A percentile compares a stretch with the other conserved stretches of the same genome.
Evolutionary conservation across 1,140 invertebrate species (phyloP).

Genomic region (Eueides isabella): DNA sequence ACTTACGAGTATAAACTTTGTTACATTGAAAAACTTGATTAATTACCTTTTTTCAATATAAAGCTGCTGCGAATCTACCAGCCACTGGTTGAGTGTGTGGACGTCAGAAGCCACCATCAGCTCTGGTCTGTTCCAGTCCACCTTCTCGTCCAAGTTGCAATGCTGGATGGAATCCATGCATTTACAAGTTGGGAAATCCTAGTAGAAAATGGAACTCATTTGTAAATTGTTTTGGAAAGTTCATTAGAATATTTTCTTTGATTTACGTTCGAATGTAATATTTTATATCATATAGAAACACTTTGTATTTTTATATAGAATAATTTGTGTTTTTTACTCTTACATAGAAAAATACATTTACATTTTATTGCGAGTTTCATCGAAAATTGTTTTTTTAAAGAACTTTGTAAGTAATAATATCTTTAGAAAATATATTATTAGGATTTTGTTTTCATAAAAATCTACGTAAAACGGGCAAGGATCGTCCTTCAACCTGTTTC

Average conservation of each 20-base stretch:
- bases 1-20: too few relatives aligned
- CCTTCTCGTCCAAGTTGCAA: constrained; percentile 46
- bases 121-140: constrained; percentile 39
- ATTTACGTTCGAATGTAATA: too few relatives aligned
- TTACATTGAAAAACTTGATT: too few relatives aligned
- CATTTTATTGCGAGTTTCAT: too few relatives aligned
- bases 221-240: neutral
- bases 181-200: constrained; percentile 62
- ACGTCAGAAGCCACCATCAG: constrained; percentile 60
- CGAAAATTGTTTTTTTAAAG: too few relatives aligned
- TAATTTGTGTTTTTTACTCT: neutral
- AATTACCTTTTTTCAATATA: constrained; percentile 85
- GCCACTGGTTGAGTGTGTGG: constrained; percentile 79
- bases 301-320: neutral
- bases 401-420: too few relatives aligned
- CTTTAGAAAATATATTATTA: too few relatives aligned
- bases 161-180: constrained; percentile 54
- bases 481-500: too few relatives aligned
- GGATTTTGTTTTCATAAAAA: too few relatives aligned
- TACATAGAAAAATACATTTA: neutral
- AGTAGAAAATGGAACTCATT: neutral
- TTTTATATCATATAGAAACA: too few relatives aligned
- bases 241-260: too few relatives aligned
- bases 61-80: constrained; percentile 82
- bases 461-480: too few relatives aligned